phyloP scores from a whole-genome alignment of 2,888 invertebrate genomes.

The Tipula confusa region DNA sequence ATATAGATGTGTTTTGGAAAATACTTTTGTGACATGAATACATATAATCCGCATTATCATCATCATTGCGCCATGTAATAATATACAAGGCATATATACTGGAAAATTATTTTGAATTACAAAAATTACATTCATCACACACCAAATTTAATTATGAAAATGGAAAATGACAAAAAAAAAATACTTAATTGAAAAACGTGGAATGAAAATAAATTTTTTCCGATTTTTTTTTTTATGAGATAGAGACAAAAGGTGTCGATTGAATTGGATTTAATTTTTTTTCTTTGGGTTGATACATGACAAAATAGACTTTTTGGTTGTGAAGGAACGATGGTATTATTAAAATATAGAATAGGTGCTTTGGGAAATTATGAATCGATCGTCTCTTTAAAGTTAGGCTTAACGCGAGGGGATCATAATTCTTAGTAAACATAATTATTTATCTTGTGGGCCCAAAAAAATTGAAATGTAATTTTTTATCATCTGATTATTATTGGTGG shows the following conservation, averaged over 20 bases:
- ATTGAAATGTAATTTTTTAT: no score
- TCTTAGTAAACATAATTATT: background rate
- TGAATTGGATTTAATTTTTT: background rate
- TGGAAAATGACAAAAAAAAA: background rate
- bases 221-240: background rate
- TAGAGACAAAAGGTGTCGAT: background rate
- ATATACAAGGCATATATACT: background rate
- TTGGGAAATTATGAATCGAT: background rate
- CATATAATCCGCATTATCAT: background rate
- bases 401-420: background rate
- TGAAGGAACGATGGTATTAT: background rate
- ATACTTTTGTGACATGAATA: background rate
- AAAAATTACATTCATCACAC: slow-evolving; percentile 25
- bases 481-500: no score
- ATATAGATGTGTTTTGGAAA: background rate
- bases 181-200: slow-evolving; percentile 20
- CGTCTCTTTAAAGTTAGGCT: background rate
- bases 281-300: background rate
- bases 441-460: background rate
- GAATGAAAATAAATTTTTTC: background rate
- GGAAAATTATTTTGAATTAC: background rate
- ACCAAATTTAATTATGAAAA: slow-evolving; percentile 20
- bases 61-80: background rate
- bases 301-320: no score
- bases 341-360: background rate